These are phyloP conservation scores for Sinella curviseta DNA, from an alignment of 1,140 invertebrate species.

Conservation along the genomic window DNA sequence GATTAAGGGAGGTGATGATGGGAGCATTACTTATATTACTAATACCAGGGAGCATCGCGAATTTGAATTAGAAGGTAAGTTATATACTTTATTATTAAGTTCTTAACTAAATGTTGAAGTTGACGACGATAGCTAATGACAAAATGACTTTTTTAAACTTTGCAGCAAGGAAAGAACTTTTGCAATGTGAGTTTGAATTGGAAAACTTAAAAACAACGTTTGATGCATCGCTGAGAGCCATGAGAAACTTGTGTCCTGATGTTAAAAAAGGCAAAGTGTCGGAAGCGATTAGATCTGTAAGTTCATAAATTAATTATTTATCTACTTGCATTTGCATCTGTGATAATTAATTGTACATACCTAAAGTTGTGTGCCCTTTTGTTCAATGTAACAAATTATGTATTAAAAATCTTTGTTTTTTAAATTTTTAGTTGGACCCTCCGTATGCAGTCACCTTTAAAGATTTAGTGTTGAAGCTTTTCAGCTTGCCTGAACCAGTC, in stretches of 20 bases:
- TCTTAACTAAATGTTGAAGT: not conserved
- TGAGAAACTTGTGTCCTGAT: not conserved
- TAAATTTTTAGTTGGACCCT: not conserved
- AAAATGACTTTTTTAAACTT: not conserved
- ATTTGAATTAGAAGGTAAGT: not conserved
- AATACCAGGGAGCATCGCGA: not conserved
- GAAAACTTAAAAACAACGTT: not conserved
- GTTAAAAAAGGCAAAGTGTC: not conserved
- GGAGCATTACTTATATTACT: too few relatives aligned
- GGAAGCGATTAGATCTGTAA: not conserved
- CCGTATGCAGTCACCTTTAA: not conserved
- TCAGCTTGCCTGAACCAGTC: not conserved
- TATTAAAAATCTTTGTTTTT: not conserved
- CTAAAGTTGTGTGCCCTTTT: not conserved
- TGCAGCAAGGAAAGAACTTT: not conserved
- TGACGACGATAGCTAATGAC: not conserved
- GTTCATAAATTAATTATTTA: not conserved
- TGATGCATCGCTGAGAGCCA: not conserved
- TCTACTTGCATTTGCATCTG: not conserved
- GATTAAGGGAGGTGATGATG: too few relatives aligned
- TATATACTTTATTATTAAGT: not conserved
- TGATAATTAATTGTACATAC: too few relatives aligned
- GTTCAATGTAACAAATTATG: not conserved
- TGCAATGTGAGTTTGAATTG: not conserved
- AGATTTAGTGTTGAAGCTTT: not conserved